A percentile compares a stretch with the other conserved stretches of the same genome.
Conservation (phyloP, 2,113 vertebrate genomes). For the Uropsilus gracilis region DNA sequence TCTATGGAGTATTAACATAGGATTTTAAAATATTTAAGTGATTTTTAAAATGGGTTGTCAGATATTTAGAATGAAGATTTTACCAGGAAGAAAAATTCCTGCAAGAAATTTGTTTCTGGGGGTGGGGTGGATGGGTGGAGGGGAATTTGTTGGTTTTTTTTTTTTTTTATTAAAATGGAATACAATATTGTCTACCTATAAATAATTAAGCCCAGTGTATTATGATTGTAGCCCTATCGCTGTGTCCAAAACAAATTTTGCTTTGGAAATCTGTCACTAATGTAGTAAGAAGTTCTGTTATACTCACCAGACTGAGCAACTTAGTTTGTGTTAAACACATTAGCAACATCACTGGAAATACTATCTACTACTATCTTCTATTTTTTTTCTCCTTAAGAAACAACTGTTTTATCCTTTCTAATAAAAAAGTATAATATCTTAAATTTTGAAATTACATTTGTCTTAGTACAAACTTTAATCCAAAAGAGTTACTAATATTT, state of each 20-base stretch:
- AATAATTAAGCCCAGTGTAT: not conserved
- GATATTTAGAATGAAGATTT: not conserved
- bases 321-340: not conserved
- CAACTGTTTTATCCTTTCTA: not conserved
- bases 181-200: not conserved
- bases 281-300: not conserved
- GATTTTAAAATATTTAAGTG: not conserved
- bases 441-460: slow-evolving; percentile 15
- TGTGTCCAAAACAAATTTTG: not conserved
- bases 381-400: not conserved
- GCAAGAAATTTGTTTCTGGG: not conserved
- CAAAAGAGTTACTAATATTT: slow-evolving; percentile 61
- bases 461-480: slow-evolving; percentile 51
- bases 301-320: no score
- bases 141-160: no score
- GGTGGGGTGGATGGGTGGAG: no score
- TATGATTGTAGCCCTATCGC: not conserved
- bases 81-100: not conserved
- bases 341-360: not conserved
- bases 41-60: not conserved
- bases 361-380: not conserved
- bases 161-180: not conserved
- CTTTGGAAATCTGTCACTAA: not conserved
- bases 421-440: not conserved
- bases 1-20: not conserved